A percentile compares a stretch with the other conserved stretches of the same genome.
These are phyloP conservation scores for Parasteatoda lunata DNA, from an alignment of 2,888 invertebrate species.

Conservation along the genomic window DNA sequence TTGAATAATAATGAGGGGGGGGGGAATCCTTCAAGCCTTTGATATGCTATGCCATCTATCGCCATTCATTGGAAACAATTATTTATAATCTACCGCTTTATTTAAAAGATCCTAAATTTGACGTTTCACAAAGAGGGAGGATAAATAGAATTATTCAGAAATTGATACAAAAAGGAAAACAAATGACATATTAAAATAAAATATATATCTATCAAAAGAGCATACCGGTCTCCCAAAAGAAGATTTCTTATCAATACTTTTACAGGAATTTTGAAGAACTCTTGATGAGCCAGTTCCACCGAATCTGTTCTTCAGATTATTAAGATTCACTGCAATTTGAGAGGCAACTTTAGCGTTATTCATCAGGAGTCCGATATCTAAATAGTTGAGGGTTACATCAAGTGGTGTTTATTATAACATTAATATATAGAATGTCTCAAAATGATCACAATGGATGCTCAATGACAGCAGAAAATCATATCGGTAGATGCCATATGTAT, in stretches of 20 bases:
- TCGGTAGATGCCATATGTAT: no score
- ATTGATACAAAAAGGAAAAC: background rate
- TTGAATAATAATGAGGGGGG: no score
- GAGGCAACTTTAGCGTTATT: constrained; percentile 83
- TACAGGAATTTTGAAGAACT: background rate
- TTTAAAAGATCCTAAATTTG: no score
- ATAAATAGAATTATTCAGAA: background rate
- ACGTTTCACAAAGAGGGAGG: no score
- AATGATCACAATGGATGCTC: no score
- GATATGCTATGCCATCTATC: no score
- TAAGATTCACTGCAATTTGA: constrained; percentile 52
- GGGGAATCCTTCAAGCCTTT: no score
- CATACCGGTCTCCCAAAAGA: constrained; percentile 40
- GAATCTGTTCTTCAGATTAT: constrained; percentile 7
- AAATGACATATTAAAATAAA: background rate
- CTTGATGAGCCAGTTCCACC: constrained; percentile 3
- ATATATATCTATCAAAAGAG: background rate
- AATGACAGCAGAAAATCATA: no score
- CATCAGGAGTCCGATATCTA: constrained; percentile 91
- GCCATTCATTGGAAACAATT: no score
- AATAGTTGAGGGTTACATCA: constrained; percentile 15
- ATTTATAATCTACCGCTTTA: no score
- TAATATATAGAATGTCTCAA: no score
- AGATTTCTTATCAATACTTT: background rate
- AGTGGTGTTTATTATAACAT: no score